Conservation (phyloP, 1,140 invertebrate species). For the Plutomurus gul region DNA sequence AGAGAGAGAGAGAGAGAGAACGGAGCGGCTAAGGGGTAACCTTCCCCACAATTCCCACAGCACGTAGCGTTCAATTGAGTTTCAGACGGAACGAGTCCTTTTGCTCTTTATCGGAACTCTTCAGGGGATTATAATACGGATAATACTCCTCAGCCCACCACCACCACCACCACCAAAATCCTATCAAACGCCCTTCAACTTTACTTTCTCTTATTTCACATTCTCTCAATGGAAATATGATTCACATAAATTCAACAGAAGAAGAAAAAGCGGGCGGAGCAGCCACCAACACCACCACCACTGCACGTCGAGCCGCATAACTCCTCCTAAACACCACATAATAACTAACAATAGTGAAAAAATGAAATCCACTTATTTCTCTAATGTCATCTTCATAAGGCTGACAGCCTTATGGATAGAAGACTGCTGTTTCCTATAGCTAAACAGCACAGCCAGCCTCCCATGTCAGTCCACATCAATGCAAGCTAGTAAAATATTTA, state of each 20-base stretch:
- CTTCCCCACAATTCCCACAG: slow-evolving; percentile 15
- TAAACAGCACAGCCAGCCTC: background rate
- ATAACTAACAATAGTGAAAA: no score
- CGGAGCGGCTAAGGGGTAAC: background rate
- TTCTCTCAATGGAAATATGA: background rate
- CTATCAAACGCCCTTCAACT: slow-evolving; percentile 20
- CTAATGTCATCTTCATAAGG: slow-evolving; percentile 12
- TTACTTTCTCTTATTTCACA: background rate
- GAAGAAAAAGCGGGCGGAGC: no score
- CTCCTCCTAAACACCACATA: no score
- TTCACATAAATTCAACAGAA: no score
- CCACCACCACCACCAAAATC: background rate
- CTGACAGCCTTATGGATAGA: no score
- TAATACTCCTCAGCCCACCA: slow-evolving; percentile 7
- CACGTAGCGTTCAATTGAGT: slow-evolving; percentile 15
- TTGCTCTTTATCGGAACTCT: slow-evolving; percentile 23
- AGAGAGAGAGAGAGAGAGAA: no score
- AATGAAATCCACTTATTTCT: slow-evolving; percentile 27
- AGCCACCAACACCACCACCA: no score
- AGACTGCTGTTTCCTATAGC: no score
- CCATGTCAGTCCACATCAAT: slow-evolving; percentile 12
- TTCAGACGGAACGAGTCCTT: slow-evolving; percentile 25
- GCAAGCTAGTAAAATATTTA: slow-evolving; percentile 22
- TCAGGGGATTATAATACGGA: slow-evolving; percentile 26
- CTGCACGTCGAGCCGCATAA: no score